Evolutionary conservation across 2,888 invertebrate species (phyloP).

Genomic region (Pterostichus niger): DNA sequence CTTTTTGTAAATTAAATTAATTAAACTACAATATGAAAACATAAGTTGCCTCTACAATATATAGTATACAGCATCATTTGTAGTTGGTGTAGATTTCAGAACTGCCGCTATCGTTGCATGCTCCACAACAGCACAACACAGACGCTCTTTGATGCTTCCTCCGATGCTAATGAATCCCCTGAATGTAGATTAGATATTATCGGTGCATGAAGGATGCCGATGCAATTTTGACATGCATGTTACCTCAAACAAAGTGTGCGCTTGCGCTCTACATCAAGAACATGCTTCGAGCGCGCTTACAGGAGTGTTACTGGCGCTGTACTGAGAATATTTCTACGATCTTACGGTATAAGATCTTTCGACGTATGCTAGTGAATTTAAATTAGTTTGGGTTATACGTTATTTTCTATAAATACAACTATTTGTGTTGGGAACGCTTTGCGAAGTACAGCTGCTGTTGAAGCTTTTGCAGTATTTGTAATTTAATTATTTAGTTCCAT

Average conservation of each 20-base stretch:
- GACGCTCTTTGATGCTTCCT: constrained; percentile 57
- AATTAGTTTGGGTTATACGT: constrained; percentile 26
- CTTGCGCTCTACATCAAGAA: constrained; percentile 7
- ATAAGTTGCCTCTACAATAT: background rate
- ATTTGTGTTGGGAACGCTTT: constrained; percentile 9
- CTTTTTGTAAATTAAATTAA: no score
- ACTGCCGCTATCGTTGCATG: constrained; percentile 17
- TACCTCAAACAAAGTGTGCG: constrained; percentile 42
- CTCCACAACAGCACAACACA: constrained; percentile 32
- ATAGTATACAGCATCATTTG: background rate
- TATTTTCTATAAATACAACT: constrained; percentile 35
- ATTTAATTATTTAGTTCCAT: constrained; percentile 26
- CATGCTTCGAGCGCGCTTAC: constrained; percentile 4
- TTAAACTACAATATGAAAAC: background rate
- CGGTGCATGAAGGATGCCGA: constrained; percentile 58
- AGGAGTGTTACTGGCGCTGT: background rate
- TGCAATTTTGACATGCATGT: constrained; percentile 57
- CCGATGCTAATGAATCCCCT: constrained; percentile 53
- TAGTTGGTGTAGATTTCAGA: constrained; percentile 6
- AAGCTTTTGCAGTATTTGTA: constrained; percentile 4
- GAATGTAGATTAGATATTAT: constrained; percentile 64
- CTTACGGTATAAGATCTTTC: constrained; percentile 2
- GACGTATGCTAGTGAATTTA: constrained; percentile 12
- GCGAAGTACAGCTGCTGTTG: constrained; percentile 5
- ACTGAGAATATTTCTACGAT: constrained; percentile 20